phyloP scores from a whole-genome alignment of 2,113 vertebrate species.

The Anhinga anhinga region DNA sequence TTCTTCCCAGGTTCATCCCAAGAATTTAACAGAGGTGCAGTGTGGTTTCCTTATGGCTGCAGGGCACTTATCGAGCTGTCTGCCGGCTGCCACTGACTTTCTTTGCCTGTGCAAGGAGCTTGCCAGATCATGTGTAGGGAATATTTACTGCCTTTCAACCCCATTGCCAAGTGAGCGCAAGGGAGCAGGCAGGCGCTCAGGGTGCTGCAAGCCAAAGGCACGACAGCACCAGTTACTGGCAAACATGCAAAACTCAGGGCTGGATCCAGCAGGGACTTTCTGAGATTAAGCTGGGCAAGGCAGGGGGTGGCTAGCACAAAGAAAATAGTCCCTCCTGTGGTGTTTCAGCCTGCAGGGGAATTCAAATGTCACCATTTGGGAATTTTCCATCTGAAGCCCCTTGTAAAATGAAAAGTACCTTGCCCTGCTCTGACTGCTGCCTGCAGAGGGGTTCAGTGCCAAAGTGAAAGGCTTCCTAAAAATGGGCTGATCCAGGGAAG shows the following conservation, averaged over 20 bases:
- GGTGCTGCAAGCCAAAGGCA: background rate
- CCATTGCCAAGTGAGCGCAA: background rate
- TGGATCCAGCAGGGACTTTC: background rate
- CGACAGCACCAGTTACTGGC: background rate
- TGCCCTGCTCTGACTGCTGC: background rate
- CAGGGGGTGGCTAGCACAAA: conserved; percentile 17
- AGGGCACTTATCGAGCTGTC: rapidly evolving
- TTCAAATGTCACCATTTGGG: background rate
- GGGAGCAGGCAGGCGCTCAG: background rate
- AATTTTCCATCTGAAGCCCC: conserved; percentile 52
- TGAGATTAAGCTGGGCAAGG: conserved; percentile 11
- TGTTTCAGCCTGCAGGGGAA: background rate
- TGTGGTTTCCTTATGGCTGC: background rate
- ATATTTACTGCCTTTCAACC: background rate
- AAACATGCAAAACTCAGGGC: background rate
- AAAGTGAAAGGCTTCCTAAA: conserved; percentile 57
- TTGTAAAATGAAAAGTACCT: background rate
- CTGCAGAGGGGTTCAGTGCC: conserved; percentile 21
- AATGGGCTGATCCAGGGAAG: conserved; percentile 9
- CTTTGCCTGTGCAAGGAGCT: background rate
- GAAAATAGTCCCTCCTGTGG: background rate
- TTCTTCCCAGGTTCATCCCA: background rate
- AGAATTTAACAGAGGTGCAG: background rate
- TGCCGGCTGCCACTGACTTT: background rate
- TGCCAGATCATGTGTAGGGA: background rate